Evolutionary conservation across 2,797 vertebrate genomes (phyloP), one percentile per base, ranked within the genome.

Genomic region (Trachops cirrhosus): DNA sequence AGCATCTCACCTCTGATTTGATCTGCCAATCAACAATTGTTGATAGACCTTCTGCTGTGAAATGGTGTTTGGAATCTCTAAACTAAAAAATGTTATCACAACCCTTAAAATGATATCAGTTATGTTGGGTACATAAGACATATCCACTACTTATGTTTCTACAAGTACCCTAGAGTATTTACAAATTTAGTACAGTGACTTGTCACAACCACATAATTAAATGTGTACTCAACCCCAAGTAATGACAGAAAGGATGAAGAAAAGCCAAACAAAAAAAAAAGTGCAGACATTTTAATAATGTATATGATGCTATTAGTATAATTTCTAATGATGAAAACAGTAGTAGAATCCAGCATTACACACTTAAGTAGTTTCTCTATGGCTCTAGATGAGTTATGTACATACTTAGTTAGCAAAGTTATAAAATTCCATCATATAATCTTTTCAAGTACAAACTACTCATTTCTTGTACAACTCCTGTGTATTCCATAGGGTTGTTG

Each of bases 401-500:
- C 77, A 64, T 64, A 88, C 59, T 93, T 93, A 92, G 52, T 74
- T 74, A 77, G 46, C 64, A 86, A 62, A 91, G 57, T 83, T 87
- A 78, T 29, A 39, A 83, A 90, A 50, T 89, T 77, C 46, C 64
- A 67, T 82, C 70, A 77, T 79, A 6, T 46, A 74, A 79, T 92
- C 91, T 93, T 88, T 91, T 93, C 48, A 54, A 37, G 50, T 52
- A 71, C 34, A 59, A 82, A 88, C 10, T 41, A 54, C 71, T 74
- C 48, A 83, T 57, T 94, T 94, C 91, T 93, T 83, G 6, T 89
- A 75, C 93, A 87, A 86, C 71, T 91, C 71, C 68, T 80, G 39
- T 95, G 74, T 86, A 82, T 96, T 83, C 92, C 26, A 22, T 89
- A 94, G 79, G 79, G 70, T 82, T 96, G 71, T 82, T 92, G 94